A percentile compares a stretch with the other conserved stretches of the same genome.
Evolutionary conservation across 2,797 vertebrate genomes (phyloP).

Genomic region (Darevskia mixta): DNA sequence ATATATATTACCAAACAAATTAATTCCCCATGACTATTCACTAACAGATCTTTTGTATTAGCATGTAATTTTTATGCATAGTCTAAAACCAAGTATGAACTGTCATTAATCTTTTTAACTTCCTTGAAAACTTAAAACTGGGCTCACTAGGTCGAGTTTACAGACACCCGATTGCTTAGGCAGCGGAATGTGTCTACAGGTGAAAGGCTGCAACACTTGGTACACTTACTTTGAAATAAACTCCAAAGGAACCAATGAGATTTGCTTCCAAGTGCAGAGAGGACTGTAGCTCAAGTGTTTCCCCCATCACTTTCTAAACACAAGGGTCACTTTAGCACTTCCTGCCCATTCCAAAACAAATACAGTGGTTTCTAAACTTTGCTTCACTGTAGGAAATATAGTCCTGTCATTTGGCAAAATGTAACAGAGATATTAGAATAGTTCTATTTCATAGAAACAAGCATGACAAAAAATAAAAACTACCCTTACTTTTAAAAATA

Average conservation of each 20-base stretch:
- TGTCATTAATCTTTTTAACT: not conserved
- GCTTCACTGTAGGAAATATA: conserved; percentile 26
- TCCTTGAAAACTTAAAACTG: too few relatives aligned
- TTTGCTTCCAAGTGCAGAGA: not conserved
- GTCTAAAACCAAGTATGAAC: too few relatives aligned
- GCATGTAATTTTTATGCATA: not conserved
- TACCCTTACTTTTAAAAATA: conserved; percentile 12
- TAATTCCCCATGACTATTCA: not conserved
- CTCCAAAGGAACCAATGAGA: not conserved
- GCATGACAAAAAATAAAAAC: not conserved
- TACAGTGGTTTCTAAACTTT: conserved; percentile 17
- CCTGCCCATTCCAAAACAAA: not conserved
- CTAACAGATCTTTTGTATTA: not conserved
- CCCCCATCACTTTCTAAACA: not conserved
- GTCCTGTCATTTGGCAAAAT: not conserved
- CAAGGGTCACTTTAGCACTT: not conserved
- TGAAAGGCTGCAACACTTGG: not conserved
- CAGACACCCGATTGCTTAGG: not conserved
- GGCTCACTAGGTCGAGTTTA: not conserved
- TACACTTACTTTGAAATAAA: not conserved
- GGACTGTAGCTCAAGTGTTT: not conserved
- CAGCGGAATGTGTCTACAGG: not conserved
- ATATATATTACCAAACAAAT: not conserved
- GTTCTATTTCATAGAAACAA: not conserved
- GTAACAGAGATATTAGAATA: not conserved